These are phyloP conservation scores for Sebastiscus tertius DNA, from an alignment of 2,797 vertebrate species.

Conservation along the genomic window DNA sequence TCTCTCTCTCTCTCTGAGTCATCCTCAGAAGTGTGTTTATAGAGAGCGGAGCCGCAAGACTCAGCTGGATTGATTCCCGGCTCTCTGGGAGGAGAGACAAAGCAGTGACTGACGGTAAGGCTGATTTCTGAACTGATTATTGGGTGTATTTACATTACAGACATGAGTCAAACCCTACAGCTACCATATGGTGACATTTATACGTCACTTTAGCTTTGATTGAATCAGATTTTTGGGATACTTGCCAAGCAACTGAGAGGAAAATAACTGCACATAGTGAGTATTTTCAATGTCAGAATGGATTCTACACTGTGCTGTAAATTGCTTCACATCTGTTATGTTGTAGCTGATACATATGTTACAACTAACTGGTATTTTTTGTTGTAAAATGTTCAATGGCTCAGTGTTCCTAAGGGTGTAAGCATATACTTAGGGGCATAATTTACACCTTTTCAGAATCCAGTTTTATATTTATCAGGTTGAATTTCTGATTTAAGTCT, in stretches of 20 bases:
- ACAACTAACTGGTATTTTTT: not conserved
- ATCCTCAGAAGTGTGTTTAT: slow-evolving; percentile 10
- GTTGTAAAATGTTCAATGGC: no score
- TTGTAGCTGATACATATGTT: not conserved
- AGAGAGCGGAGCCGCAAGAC: not conserved
- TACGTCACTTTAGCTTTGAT: not conserved
- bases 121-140: not conserved
- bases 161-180: not conserved
- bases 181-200: not conserved
- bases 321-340: not conserved
- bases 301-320: not conserved
- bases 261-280: not conserved
- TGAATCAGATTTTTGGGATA: not conserved
- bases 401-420: not conserved
- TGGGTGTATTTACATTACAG: not conserved
- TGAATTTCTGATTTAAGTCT: not conserved
- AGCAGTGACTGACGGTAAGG: slow-evolving; percentile 24
- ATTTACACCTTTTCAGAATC: not conserved
- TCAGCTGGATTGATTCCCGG: not conserved
- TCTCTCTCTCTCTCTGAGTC: slow-evolving; percentile 24
- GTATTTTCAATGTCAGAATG: not conserved
- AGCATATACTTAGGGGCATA: not conserved
- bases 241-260: not conserved
- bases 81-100: not conserved
- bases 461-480: not conserved